Base-by-base conservation (phyloP, 1,140 invertebrate species). In the Hycleus phaleratus region DNA sequence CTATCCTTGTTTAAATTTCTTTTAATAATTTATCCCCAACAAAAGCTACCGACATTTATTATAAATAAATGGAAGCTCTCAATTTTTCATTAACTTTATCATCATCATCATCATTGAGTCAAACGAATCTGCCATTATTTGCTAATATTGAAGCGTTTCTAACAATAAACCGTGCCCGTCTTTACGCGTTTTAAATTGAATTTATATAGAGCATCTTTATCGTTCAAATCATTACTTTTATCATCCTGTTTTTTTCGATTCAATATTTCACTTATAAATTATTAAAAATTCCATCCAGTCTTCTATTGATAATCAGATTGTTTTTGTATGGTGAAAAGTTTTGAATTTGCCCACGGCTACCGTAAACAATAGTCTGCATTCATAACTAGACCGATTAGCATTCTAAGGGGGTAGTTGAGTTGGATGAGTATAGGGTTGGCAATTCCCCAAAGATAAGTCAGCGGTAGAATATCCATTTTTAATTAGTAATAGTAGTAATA, bases 51-150 rank as follows among this genome's bases (percentile, higher is more conserved):
- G 45, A 48, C 47, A 55, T 50, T 32, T 63, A 61, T 61, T 63
- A 61, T 63, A 63, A 63, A 66, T 61, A 66, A 56, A 59, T 58
- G 49, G 44, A 48, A 65, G 60, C 60, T 65, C 65, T 67, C 60
- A 62, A 58, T 61, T 63, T 67, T 66, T 60, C 53, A 64, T 64
- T 64, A 62, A 56, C 48, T 50, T 40, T 25, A 42, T 42, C 9
- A 42, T 42, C 32, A 18, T 18, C 32, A 32, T 4, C 7, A 32
- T 18, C 18, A 18, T 18, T 18, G 18, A 18, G 18, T 18, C 18
- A 18, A 18, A 18, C 18, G 18, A 18, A 18, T 18, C 18, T 18
- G 18, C 18, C 18, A 18, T 18, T 18, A 18, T 18, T 18, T 18
- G 18, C 18, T 18, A 18, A 18, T 18, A 18, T 18, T 18, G 18